Evolutionary conservation across 2,113 vertebrate species (phyloP).

Genomic region (Epinephelus lanceolatus): DNA sequence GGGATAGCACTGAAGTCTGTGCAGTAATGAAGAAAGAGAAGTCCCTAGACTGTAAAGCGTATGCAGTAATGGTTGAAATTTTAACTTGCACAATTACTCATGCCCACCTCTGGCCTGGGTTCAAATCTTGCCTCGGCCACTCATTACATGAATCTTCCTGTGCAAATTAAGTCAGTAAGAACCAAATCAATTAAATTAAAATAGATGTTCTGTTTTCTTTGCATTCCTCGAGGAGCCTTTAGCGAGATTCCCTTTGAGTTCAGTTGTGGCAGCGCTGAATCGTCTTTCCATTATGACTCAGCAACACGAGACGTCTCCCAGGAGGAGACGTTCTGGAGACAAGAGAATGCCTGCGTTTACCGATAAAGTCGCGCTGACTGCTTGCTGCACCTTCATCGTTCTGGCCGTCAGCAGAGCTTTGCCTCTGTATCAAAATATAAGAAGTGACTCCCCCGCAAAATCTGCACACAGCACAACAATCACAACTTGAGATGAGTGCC

Average conservation of each 20-base stretch:
- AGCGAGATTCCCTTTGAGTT: conserved; percentile 29
- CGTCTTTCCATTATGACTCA: conserved; percentile 56
- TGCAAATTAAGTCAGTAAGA: conserved; percentile 57
- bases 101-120: conserved; percentile 53
- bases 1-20: conserved; percentile 21
- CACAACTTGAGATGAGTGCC: conserved; percentile 68
- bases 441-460: conserved; percentile 57
- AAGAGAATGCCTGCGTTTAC: conserved; percentile 54
- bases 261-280: conserved; percentile 17
- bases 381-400: conserved; percentile 21
- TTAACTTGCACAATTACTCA: conserved; percentile 56
- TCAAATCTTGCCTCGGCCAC: conserved; percentile 33
- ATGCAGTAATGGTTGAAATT: conserved; percentile 52
- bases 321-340: conserved; percentile 42
- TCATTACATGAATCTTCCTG: conserved; percentile 47
- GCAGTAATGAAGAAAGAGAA: conserved; percentile 64
- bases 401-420: conserved; percentile 53
- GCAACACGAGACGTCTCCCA: conserved; percentile 30
- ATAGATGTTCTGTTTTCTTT: conserved; percentile 53
- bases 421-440: conserved; percentile 54
- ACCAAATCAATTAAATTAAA: conserved; percentile 55
- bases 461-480: conserved; percentile 64
- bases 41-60: conserved; percentile 38
- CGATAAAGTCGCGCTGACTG: conserved; percentile 52
- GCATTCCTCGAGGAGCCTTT: conserved; percentile 35